Evolutionary conservation across 92 coral and sea anemone genomes (phyloP), one percentile per base, ranked within the genome.

Genomic region (Metridium senile): DNA sequence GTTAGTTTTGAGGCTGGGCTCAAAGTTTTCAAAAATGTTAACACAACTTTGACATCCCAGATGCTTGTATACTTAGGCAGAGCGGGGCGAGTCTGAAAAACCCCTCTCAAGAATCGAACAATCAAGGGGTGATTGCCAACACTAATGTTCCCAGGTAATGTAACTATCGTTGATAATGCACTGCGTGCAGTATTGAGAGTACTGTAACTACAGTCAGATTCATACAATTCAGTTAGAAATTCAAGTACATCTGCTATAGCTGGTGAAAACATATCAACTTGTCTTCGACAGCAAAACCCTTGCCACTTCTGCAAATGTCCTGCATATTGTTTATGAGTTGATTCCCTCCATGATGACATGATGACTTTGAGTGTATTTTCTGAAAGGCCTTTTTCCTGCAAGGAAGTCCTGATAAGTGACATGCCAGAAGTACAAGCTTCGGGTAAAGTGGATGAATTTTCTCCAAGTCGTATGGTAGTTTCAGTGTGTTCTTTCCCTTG

Each of bases 291-390:
- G 31, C 87, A 70, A 70, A 58, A 83, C 77, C 33, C 16, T 73
- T 81, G 79, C 75, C 86, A 81, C 45, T 76, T 83, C 59, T 71
- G 82, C 70, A 83, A 62, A 62, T 66, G 52, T 75, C 81, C 81
- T 72, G 87, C 76, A 68, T 75, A 82, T 57, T 82, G 86, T 64
- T 82, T 82, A 33, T 66, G 81, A 13, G 87, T 74, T 29, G 81
- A 57, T 26, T 70, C 75, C 52, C 85, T 11, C 85, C 85, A 72
- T 65, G 85, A 81, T 72, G 85, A 64, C 81, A 74, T 66, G 81
- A 82, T 74, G 70, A 65, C 75, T 75, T 67, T 34, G 66, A 80
- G 86, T 25, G 81, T 81, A 35, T 81, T 33, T 54, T 81, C 72
- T 71, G 71, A 54, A 81, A 80, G 71, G 64, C 80, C 80, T 65